A percentile compares a stretch with the other conserved stretches of the same genome.
Evolutionary conservation across 2,113 vertebrate species (phyloP).

Genomic region (Nematolebias whitei): DNA sequence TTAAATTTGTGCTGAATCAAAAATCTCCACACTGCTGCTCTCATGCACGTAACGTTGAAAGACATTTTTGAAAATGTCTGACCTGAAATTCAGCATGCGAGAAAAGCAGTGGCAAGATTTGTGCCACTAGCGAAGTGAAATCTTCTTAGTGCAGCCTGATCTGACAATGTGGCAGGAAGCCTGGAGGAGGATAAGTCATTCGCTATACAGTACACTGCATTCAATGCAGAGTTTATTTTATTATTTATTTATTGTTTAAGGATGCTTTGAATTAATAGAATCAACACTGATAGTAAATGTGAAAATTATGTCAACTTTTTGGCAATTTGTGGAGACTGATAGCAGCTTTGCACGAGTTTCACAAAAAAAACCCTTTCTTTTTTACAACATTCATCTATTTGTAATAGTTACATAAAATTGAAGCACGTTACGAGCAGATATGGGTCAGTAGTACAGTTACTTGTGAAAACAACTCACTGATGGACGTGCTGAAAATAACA

Average conservation of each 20-base stretch:
- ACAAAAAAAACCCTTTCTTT: background rate
- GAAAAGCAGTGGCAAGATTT: conserved; percentile 57
- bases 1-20: background rate
- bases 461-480: background rate
- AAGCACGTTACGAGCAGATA: background rate
- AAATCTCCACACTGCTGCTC: conserved; percentile 16
- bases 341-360: background rate
- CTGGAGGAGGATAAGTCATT: conserved; percentile 43
- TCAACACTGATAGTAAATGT: background rate
- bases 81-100: conserved; percentile 50
- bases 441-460: background rate
- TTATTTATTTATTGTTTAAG: background rate
- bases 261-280: background rate
- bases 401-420: background rate
- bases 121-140: conserved; percentile 52
- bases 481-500: conserved; percentile 3
- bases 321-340: background rate
- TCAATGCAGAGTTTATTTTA: conserved; percentile 7
- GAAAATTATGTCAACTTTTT: background rate
- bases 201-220: conserved; percentile 15
- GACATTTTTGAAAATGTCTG: conserved; percentile 32
- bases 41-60: conserved; percentile 25
- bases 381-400: background rate
- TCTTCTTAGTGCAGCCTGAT: conserved; percentile 71
- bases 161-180: conserved; percentile 66